Evolutionary conservation across 2,888 invertebrate species (phyloP).

Genomic region (Alentia gelatinosa): DNA sequence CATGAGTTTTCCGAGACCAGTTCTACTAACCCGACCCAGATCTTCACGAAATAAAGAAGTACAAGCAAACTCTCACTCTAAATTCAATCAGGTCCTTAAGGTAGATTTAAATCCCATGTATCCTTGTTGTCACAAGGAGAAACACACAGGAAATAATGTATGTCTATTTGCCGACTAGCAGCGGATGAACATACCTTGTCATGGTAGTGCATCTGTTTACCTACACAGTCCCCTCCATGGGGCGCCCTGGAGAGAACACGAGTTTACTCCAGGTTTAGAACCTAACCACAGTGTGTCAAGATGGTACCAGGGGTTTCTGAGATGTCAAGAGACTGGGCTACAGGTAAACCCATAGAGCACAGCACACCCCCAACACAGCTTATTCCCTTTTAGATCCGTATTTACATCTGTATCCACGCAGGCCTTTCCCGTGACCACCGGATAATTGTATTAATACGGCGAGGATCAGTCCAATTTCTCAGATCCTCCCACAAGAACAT

Average conservation of each 20-base stretch:
- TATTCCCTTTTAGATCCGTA: conserved; percentile 29
- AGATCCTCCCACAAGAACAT: conserved; percentile 2
- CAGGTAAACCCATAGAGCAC: neutral
- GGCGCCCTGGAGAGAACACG: neutral
- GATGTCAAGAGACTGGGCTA: neutral
- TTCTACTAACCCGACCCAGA: too few relatives aligned
- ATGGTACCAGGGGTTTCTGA: neutral
- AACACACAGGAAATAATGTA: neutral
- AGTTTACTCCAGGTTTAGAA: neutral
- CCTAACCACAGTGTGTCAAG: neutral
- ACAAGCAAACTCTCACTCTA: too few relatives aligned
- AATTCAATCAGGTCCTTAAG: too few relatives aligned
- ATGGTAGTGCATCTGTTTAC: neutral
- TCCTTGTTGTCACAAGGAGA: too few relatives aligned
- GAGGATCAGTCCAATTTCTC: conserved; percentile 31
- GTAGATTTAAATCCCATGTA: too few relatives aligned
- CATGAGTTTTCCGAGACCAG: too few relatives aligned
- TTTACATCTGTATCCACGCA: neutral
- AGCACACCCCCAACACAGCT: conserved; percentile 38
- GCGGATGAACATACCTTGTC: neutral
- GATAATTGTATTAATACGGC: conserved; percentile 6
- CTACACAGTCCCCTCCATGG: neutral
- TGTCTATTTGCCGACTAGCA: neutral
- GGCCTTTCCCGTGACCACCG: neutral
- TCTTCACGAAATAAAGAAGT: too few relatives aligned